A percentile compares a stretch with the other conserved stretches of the same genome.
Conservation (phyloP, 2,113 vertebrate species). For the Nipponia nippon region DNA sequence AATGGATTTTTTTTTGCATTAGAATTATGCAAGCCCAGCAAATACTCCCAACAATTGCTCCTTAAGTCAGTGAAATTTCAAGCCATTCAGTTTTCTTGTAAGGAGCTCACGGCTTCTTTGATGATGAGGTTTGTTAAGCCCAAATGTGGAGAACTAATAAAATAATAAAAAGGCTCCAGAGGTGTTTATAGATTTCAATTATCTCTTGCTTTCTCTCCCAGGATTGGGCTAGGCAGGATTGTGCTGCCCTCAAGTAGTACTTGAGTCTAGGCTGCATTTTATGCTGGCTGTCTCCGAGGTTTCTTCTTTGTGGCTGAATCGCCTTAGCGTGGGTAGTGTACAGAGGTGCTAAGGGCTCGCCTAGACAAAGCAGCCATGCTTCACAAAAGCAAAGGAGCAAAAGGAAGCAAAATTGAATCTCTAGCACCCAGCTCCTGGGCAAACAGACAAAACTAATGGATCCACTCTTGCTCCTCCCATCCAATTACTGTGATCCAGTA, state of each 20-base stretch:
- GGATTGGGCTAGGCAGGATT: constrained; percentile 82
- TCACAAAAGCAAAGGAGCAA: constrained; percentile 85
- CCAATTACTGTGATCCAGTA: constrained; percentile 87
- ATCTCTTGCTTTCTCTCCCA: constrained; percentile 78
- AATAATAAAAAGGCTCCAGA: constrained; percentile 79
- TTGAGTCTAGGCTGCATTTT: constrained; percentile 77
- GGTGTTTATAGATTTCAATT: constrained; percentile 89
- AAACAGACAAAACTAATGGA: constrained; percentile 93
- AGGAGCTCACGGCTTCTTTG: constrained; percentile 83
- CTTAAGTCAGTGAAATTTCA: constrained; percentile 76
- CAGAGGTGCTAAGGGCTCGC: constrained; percentile 79
- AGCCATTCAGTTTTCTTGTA: constrained; percentile 80
- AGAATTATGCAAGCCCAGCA: constrained; percentile 76
- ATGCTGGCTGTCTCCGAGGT: constrained; percentile 53
- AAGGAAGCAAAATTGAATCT: constrained; percentile 89
- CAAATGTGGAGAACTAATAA: constrained; percentile 80
- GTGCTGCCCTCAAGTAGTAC: constrained; percentile 84
- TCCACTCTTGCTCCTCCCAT: constrained; percentile 89
- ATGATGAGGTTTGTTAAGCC: constrained; percentile 81
- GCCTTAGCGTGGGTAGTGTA: constrained; percentile 82
- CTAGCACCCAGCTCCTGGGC: constrained; percentile 86
- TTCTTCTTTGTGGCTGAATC: constrained; percentile 82
- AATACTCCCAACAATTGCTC: constrained; percentile 79
- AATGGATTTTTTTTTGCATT: constrained; percentile 73
- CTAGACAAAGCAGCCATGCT: constrained; percentile 78